Conservation (phyloP, 2,113 vertebrate species). For the Pedetes capensis region DNA sequence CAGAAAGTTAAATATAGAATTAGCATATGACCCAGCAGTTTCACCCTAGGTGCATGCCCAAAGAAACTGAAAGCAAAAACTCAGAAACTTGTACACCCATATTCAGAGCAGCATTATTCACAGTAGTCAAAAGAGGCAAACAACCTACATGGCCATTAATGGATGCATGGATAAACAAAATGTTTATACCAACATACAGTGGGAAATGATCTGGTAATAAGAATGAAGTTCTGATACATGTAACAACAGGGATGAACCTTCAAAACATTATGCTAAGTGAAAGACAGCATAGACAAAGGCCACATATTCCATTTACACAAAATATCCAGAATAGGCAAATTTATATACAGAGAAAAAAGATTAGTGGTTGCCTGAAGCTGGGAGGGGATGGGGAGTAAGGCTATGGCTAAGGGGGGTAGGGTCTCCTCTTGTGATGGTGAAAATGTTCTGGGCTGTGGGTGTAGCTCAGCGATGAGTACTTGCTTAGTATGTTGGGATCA, state of each 20-base stretch:
- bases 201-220: background rate
- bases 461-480: background rate
- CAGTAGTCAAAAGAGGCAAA: background rate
- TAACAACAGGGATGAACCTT: background rate
- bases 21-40: background rate
- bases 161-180: background rate
- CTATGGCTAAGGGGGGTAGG: background rate
- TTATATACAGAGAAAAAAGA: background rate
- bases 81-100: background rate
- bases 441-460: background rate
- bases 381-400: background rate
- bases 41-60: background rate
- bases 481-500: background rate
- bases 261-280: background rate
- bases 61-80: background rate
- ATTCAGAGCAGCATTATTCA: background rate
- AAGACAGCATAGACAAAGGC: background rate
- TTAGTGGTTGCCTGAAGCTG: background rate
- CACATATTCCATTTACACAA: background rate
- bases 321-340: background rate
- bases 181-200: accelerated
- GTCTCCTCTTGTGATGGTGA: background rate
- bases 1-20: background rate
- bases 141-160: background rate
- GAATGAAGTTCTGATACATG: background rate